Conservation (phyloP, 2,797 vertebrate species). For the Prunella strophiata region DNA sequence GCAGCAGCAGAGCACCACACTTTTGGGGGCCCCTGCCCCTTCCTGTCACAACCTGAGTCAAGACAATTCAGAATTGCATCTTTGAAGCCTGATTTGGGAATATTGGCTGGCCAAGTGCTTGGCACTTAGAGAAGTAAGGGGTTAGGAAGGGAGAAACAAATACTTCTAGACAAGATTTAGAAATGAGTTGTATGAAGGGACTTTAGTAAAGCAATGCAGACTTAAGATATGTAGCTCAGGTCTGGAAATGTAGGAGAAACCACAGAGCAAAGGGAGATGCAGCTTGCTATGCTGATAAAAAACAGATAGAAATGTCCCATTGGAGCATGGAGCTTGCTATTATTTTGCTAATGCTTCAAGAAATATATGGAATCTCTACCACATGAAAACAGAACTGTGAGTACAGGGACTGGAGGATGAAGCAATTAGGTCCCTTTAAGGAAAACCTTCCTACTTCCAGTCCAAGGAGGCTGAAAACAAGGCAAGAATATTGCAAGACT, state of each 20-base stretch:
- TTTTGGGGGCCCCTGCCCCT: neutral
- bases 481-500: neutral
- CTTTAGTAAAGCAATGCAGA: neutral
- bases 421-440: neutral
- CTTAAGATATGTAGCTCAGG: neutral
- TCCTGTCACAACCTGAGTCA: conserved; percentile 22
- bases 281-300: neutral
- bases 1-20: neutral
- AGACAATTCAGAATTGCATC: neutral
- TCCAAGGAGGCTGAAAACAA: neutral
- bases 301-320: rapidly evolving
- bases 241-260: neutral
- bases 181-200: neutral
- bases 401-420: neutral
- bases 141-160: neutral
- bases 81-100: conserved; percentile 2
- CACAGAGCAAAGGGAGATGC: neutral
- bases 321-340: neutral
- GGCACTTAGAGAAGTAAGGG: neutral
- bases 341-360: neutral
- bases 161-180: neutral
- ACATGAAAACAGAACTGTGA: neutral
- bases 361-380: rapidly evolving
- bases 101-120: neutral
- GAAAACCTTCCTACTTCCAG: neutral